Conservation (phyloP, 2,888 invertebrate species). For the Zhuqinia jingwanae region DNA sequence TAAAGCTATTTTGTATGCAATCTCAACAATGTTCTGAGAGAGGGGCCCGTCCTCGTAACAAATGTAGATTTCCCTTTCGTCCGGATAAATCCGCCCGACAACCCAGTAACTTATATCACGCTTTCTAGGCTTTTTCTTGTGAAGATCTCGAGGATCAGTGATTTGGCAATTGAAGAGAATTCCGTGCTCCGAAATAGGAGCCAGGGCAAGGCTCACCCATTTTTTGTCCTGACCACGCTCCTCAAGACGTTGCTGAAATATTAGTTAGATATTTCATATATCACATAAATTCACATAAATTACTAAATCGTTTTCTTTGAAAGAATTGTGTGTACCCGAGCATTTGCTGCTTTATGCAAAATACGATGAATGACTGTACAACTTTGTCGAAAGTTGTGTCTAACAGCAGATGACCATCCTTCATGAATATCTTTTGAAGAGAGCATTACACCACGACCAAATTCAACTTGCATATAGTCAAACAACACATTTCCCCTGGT, state of each 20-base stretch:
- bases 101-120: slow-evolving; percentile 77
- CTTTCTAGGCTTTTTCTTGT: slow-evolving; percentile 75
- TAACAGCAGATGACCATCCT: slow-evolving; percentile 70
- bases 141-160: slow-evolving; percentile 64
- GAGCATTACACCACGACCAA: slow-evolving; percentile 76
- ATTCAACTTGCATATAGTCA: slow-evolving; percentile 78
- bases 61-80: slow-evolving; percentile 76
- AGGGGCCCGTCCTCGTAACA: slow-evolving; percentile 77
- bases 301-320: too few species aligned
- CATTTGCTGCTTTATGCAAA: slow-evolving; percentile 76
- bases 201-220: slow-evolving; percentile 77
- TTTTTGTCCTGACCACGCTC: slow-evolving; percentile 76
- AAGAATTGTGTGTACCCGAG: too few species aligned
- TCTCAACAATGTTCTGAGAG: slow-evolving; percentile 74
- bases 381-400: slow-evolving; percentile 76
- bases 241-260: slow-evolving; percentile 72
- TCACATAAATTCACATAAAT: slow-evolving; percentile 16
- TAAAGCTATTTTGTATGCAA: slow-evolving; percentile 78
- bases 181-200: slow-evolving; percentile 78
- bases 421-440: slow-evolving; percentile 60
- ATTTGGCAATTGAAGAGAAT: slow-evolving; percentile 77
- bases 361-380: slow-evolving; percentile 74
- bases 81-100: slow-evolving; percentile 77
- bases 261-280: neutral
- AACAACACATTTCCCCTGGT: slow-evolving; percentile 75